Evolutionary conservation across 2,888 invertebrate genomes (phyloP).

Genomic region (Cristatella mucedo): DNA sequence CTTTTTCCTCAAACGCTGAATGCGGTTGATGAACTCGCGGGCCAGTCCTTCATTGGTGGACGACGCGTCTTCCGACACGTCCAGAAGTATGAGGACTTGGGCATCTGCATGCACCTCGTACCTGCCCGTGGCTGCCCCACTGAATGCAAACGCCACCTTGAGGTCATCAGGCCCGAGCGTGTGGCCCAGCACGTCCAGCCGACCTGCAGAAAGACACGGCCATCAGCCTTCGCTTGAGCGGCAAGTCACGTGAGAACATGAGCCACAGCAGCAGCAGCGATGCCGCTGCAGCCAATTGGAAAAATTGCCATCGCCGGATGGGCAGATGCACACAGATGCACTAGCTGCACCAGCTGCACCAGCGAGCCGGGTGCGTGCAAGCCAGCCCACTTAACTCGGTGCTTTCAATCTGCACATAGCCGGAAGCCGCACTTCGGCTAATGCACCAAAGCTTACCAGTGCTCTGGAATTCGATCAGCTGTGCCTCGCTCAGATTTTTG

Average conservation of each 20-base stretch:
- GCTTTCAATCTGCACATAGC: no score
- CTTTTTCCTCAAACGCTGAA: constrained; percentile 89
- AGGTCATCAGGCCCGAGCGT: constrained; percentile 42
- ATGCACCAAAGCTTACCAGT: constrained; percentile 49
- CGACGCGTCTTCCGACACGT: constrained; percentile 70
- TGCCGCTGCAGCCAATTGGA: no score
- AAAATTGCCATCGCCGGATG: no score
- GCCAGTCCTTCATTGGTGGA: constrained; percentile 87
- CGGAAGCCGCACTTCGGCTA: no score
- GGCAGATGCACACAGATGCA: no score
- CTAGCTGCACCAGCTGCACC: no score
- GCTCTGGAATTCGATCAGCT: constrained; percentile 56
- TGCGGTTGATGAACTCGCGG: constrained; percentile 81
- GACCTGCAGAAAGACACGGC: not conserved
- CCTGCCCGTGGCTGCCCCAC: constrained; percentile 35
- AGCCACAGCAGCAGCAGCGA: no score
- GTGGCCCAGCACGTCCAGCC: constrained; percentile 52
- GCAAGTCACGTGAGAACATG: no score
- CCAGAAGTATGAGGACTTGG: constrained; percentile 62
- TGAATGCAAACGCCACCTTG: constrained; percentile 56
- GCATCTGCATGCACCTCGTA: constrained; percentile 82
- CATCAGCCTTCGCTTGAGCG: no score
- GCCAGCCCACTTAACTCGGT: no score
- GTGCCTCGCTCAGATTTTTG: constrained; percentile 44
- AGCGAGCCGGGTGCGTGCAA: no score